These are phyloP conservation scores for Acleris holmiana DNA, from an alignment of 2,888 invertebrate species.

Conservation along the genomic window DNA sequence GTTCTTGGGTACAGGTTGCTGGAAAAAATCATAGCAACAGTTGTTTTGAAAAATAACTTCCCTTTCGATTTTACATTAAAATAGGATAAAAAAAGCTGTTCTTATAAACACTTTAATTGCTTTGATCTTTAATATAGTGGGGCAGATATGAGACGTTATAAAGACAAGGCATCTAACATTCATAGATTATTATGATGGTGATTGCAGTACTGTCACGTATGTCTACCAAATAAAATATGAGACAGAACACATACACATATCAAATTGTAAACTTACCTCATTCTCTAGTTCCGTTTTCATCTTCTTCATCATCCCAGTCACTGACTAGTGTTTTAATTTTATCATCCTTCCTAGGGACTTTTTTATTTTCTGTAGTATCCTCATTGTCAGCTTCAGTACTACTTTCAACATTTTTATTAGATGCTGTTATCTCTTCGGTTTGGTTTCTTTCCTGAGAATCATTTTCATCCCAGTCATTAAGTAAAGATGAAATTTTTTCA, in stretches of 20 bases:
- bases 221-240: too few relatives aligned
- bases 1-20: too few relatives aligned
- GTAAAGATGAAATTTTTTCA: constrained; percentile 70
- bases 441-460: constrained; percentile 67
- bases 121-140: too few relatives aligned
- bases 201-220: too few relatives aligned
- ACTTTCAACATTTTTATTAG: constrained; percentile 42
- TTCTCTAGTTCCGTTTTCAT: constrained; percentile 52
- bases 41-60: too few relatives aligned
- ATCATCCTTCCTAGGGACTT: constrained; percentile 54
- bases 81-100: too few relatives aligned
- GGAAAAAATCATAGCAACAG: too few relatives aligned
- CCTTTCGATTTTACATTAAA: too few relatives aligned
- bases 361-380: constrained; percentile 16
- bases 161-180: too few relatives aligned
- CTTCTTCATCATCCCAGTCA: constrained; percentile 81
- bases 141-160: too few relatives aligned
- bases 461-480: constrained; percentile 82
- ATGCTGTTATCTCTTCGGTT: constrained; percentile 28
- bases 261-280: constrained; percentile 36
- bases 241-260: neutral
- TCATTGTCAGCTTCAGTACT: constrained; percentile 20
- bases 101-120: too few relatives aligned
- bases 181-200: too few relatives aligned
- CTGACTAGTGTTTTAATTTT: constrained; percentile 77